Percentiles rank a stretch among this genome's conserved stretches.
Conservation (phyloP, 2,113 vertebrate genomes). For the Peromyscus californicus region DNA sequence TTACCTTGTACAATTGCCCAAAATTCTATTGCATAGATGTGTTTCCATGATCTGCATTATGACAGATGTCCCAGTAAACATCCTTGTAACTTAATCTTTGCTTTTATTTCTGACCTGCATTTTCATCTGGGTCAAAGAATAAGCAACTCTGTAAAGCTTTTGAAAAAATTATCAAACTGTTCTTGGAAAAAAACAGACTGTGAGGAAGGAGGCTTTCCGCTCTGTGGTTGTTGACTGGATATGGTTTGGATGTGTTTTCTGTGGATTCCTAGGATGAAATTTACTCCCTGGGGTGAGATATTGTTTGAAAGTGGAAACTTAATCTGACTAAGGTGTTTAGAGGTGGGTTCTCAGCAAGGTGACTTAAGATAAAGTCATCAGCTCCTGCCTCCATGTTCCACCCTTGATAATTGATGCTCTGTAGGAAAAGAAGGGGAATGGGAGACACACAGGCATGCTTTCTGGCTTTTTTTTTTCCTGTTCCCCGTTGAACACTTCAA, state of each 20-base stretch:
- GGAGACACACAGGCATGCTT: too few species aligned
- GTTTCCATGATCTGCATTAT: background rate
- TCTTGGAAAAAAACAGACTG: background rate
- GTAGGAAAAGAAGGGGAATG: background rate
- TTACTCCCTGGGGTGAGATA: background rate
- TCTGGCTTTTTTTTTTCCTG: background rate
- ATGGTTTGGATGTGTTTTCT: background rate
- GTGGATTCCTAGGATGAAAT: background rate
- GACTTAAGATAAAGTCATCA: background rate
- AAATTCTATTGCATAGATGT: background rate
- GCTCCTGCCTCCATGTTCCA: background rate
- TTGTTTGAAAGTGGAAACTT: background rate
- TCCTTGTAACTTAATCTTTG: background rate
- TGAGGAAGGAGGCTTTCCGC: slow-evolving; percentile 4
- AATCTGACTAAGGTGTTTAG: background rate
- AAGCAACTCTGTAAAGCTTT: background rate
- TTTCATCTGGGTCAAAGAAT: background rate
- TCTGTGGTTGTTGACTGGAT: background rate
- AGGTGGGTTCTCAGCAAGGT: background rate
- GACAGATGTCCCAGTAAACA: background rate
- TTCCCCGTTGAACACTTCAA: background rate
- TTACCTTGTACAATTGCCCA: background rate
- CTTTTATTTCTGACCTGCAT: background rate
- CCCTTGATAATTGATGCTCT: background rate
- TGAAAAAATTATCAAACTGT: background rate